A percentile compares a stretch with the other conserved stretches of the same genome.
These are phyloP conservation scores for Leucoraja ocellata DNA, from an alignment of 2,797 vertebrate genomes.

Conservation along the genomic window DNA sequence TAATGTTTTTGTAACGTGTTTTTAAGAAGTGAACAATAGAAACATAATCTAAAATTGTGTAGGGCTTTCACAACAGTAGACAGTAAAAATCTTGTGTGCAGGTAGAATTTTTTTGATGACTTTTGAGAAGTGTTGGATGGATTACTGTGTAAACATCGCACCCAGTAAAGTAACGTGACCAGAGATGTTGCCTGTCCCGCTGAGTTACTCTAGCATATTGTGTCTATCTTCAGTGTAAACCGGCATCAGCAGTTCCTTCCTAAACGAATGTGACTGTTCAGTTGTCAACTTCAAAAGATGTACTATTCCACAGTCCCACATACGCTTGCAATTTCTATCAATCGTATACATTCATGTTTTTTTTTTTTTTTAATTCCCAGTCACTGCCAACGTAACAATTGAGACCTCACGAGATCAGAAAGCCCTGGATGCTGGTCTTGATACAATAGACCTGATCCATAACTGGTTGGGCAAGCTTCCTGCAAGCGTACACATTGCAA, in stretches of 20 bases:
- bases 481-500: not conserved
- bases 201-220: too few species aligned
- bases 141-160: not conserved
- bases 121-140: not conserved
- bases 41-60: not conserved
- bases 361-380: not conserved
- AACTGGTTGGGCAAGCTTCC: not conserved
- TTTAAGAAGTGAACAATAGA: slow-evolving; percentile 8
- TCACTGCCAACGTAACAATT: not conserved
- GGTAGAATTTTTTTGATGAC: not conserved
- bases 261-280: not conserved
- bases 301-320: not conserved
- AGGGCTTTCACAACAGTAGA: not conserved
- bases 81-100: not conserved
- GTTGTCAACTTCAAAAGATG: not conserved
- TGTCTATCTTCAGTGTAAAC: too few species aligned
- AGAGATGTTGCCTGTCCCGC: too few species aligned
- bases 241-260: too few species aligned
- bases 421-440: not conserved
- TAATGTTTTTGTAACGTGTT: slow-evolving; percentile 45
- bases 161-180: not conserved
- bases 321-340: slow-evolving; percentile 1
- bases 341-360: not conserved
- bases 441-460: not conserved
- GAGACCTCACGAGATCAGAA: not conserved